Percentiles rank a stretch among this genome's conserved stretches.
These are phyloP conservation scores for Blastobasis adustella DNA, from an alignment of 2,888 invertebrate genomes.

Conservation along the genomic window DNA sequence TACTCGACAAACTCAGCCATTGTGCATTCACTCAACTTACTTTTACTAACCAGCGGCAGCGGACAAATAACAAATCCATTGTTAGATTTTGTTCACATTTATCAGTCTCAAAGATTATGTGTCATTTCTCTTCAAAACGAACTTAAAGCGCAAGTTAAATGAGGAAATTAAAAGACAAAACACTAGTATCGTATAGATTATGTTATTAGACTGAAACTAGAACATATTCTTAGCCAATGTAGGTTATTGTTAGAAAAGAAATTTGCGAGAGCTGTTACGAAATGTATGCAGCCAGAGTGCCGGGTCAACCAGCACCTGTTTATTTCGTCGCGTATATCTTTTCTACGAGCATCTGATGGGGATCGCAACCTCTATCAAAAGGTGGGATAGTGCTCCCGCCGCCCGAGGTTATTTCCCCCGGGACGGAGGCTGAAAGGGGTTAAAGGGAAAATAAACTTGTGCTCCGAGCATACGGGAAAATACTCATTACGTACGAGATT, in stretches of 20 bases:
- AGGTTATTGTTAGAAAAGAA: no score
- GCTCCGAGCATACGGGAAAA: slow-evolving; percentile 10
- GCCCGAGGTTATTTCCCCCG: slow-evolving; percentile 48
- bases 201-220: no score
- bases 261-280: no score
- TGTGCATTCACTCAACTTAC: slow-evolving; percentile 40
- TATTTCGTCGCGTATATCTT: not conserved
- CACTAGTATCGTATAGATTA: no score
- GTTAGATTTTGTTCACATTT: slow-evolving; percentile 27
- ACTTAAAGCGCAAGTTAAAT: no score
- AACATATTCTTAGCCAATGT: no score
- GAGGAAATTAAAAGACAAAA: no score
- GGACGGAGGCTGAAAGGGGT: slow-evolving; percentile 24
- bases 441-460: slow-evolving; percentile 22
- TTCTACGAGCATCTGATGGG: slow-evolving; percentile 12
- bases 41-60: slow-evolving; percentile 43
- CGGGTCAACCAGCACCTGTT: no score
- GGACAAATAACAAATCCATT: slow-evolving; percentile 30
- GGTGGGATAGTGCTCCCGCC: slow-evolving; percentile 34
- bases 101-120: not conserved
- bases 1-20: slow-evolving; percentile 35
- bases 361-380: slow-evolving; percentile 26
- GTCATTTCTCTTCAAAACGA: not conserved
- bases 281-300: no score
- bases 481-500: not conserved